Conservation (phyloP, 2,797 vertebrate genomes). For the Ptychobarbus kaznakovi region DNA sequence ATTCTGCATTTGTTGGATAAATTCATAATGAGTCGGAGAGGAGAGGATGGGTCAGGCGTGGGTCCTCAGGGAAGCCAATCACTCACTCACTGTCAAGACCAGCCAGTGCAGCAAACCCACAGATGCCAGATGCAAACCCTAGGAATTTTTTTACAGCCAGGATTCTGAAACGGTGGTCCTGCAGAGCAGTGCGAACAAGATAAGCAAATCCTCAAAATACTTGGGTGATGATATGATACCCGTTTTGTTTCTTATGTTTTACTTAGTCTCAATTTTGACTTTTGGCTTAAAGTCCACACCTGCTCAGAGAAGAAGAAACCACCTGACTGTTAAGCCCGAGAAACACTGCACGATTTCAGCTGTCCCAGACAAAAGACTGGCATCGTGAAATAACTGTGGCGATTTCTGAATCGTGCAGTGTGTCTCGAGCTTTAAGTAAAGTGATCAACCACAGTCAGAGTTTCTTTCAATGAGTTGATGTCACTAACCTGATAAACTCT, state of each 20-base stretch:
- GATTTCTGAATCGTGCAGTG: too few species aligned
- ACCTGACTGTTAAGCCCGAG: neutral
- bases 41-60: neutral
- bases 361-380: too few species aligned
- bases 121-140: slow-evolving; percentile 17
- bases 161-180: neutral
- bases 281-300: neutral
- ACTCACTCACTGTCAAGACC: slow-evolving; percentile 21
- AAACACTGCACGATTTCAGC: too few species aligned
- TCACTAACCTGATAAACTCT: neutral
- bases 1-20: slow-evolving; percentile 15
- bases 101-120: slow-evolving; percentile 18
- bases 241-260: neutral
- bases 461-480: neutral
- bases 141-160: neutral
- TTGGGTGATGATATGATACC: neutral
- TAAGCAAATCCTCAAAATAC: neutral
- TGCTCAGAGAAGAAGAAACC: neutral
- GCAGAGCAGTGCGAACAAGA: neutral
- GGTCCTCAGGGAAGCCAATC: slow-evolving; percentile 20
- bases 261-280: neutral
- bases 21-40: neutral
- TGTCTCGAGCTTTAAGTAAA: neutral
- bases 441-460: neutral
- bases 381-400: too few species aligned